phyloP scores from a whole-genome alignment of 2,888 invertebrate species.

The Drosophila meridiana region DNA sequence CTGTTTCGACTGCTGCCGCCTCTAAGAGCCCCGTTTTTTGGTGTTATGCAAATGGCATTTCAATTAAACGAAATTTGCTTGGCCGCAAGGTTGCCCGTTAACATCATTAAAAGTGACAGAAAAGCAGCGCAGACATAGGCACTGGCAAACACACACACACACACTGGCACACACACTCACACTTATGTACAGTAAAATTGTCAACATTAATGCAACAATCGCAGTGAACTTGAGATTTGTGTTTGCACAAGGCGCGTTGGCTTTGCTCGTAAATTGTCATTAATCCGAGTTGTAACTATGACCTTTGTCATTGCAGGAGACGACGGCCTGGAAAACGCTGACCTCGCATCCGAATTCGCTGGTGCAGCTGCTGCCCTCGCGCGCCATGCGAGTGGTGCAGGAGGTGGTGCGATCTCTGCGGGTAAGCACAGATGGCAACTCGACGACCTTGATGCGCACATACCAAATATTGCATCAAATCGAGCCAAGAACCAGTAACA shows the following conservation, averaged over 20 bases:
- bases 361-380: constrained; percentile 83
- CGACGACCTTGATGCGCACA: constrained; percentile 49
- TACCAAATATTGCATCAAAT: constrained; percentile 43
- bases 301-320: constrained; percentile 80
- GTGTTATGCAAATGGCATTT: constrained; percentile 75
- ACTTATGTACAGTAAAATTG: constrained; percentile 40
- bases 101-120: constrained; percentile 57
- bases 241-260: constrained; percentile 56
- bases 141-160: constrained; percentile 9
- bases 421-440: constrained; percentile 71
- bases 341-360: constrained; percentile 85
- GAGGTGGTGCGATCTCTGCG: constrained; percentile 85
- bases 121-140: constrained; percentile 10
- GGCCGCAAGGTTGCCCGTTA: constrained; percentile 71
- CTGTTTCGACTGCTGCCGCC: constrained; percentile 34
- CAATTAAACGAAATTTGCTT: constrained; percentile 72
- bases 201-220: constrained; percentile 57
- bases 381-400: constrained; percentile 85
- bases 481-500: constrained; percentile 20
- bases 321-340: constrained; percentile 85
- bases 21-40: constrained; percentile 17
- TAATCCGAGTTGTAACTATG: constrained; percentile 32
- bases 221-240: constrained; percentile 55
- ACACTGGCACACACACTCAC: constrained; percentile 10
- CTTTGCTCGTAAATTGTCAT: constrained; percentile 56